These are phyloP conservation scores for Telmatochromis sp. DNA, from an alignment of 2,113 vertebrate species.

Conservation along the genomic window DNA sequence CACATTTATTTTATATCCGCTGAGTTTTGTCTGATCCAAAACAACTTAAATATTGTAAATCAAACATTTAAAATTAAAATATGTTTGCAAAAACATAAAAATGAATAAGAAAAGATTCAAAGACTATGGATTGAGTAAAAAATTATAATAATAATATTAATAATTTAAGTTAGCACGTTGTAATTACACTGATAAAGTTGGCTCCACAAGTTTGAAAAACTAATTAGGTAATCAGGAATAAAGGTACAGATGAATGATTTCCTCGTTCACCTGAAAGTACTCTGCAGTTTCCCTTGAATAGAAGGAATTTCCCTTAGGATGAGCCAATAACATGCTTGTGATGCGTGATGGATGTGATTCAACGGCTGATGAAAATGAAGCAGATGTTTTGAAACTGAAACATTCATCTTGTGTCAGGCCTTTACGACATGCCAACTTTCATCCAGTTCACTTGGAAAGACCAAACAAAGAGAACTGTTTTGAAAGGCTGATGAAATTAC, in stretches of 20 bases:
- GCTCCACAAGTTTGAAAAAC: background rate
- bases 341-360: constrained; percentile 57
- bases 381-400: constrained; percentile 60
- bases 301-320: constrained; percentile 59
- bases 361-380: constrained; percentile 62
- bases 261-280: constrained; percentile 46
- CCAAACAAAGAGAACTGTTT: background rate
- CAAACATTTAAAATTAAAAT: background rate
- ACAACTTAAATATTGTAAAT: background rate
- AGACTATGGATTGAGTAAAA: background rate
- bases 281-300: constrained; percentile 32
- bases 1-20: fast-evolving
- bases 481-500: constrained; percentile 18
- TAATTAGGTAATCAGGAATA: background rate
- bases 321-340: constrained; percentile 42
- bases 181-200: background rate
- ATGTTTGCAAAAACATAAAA: background rate
- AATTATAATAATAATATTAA: fast-evolving
- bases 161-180: background rate
- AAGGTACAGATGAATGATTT: constrained; percentile 31
- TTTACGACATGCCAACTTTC: constrained; percentile 9
- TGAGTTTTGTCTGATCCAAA: background rate
- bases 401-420: constrained; percentile 54
- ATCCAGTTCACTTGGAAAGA: background rate
- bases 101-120: background rate